These are phyloP conservation scores for Nyctereutes procyonoides DNA, from an alignment of 2,113 vertebrate species.

Conservation along the genomic window DNA sequence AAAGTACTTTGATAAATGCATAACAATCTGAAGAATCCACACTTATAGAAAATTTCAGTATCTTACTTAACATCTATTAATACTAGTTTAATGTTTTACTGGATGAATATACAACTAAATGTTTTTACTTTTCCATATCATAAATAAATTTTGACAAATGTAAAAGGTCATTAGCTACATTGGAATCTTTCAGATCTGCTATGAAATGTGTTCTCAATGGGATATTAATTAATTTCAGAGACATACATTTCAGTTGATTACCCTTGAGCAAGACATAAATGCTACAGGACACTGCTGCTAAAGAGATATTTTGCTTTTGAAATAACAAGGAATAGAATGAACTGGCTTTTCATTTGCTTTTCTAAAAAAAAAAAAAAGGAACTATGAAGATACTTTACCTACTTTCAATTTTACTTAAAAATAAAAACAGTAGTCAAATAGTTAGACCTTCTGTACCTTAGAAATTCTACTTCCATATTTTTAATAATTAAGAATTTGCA, in stretches of 20 bases:
- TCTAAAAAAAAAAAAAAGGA: neutral
- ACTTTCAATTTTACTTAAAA: slow-evolving; percentile 16
- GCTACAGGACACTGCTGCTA: slow-evolving; percentile 68
- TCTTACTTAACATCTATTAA: slow-evolving; percentile 22
- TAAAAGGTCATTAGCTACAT: slow-evolving; percentile 82
- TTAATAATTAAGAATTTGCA: slow-evolving; percentile 26
- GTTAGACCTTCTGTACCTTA: neutral
- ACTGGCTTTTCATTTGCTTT: neutral
- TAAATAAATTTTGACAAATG: slow-evolving; percentile 82
- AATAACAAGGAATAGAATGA: slow-evolving; percentile 49
- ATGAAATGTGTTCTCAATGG: slow-evolving; percentile 82
- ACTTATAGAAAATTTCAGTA: neutral
- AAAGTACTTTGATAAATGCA: neutral
- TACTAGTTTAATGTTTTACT: slow-evolving; percentile 45
- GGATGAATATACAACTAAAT: slow-evolving; percentile 67
- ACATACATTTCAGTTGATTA: slow-evolving; percentile 81
- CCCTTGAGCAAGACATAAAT: slow-evolving; percentile 81
- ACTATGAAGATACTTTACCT: neutral
- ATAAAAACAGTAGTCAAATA: neutral
- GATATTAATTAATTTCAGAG: slow-evolving; percentile 84
- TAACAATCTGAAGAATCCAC: neutral
- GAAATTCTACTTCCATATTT: neutral
- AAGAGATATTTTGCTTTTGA: slow-evolving; percentile 67
- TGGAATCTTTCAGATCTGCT: slow-evolving; percentile 78
- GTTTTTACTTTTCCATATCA: slow-evolving; percentile 78